A percentile compares a stretch with the other conserved stretches of the same genome.
These are phyloP conservation scores for Stenotaenia linearis DNA, from an alignment of 2,888 invertebrate species.

Conservation along the genomic window DNA sequence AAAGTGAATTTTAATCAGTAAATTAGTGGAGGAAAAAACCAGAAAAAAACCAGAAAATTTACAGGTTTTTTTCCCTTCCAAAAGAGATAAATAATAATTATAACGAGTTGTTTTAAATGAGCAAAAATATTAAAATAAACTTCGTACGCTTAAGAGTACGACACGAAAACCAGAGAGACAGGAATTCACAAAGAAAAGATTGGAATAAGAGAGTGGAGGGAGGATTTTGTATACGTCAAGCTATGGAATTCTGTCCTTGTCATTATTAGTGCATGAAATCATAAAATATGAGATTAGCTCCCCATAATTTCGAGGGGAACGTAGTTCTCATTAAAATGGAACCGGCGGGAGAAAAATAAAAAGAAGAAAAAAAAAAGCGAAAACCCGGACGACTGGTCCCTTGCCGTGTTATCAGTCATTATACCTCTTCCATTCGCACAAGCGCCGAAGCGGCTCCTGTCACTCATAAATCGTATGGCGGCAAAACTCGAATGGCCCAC, in stretches of 20 bases:
- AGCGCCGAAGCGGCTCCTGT: not conserved
- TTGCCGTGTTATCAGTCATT: slow-evolving; percentile 31
- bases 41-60: not conserved
- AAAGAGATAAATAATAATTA: not conserved
- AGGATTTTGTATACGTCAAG: slow-evolving; percentile 3
- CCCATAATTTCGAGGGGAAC: slow-evolving; percentile 29
- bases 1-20: not conserved
- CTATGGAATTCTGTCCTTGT: slow-evolving; percentile 28
- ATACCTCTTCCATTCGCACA: slow-evolving; percentile 12
- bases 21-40: not conserved
- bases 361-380: not conserved
- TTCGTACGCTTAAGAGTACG: not conserved
- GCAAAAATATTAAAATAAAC: not conserved
- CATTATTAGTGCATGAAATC: slow-evolving; percentile 33
- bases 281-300: slow-evolving; percentile 31
- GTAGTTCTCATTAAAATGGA: slow-evolving; percentile 31
- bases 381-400: not conserved
- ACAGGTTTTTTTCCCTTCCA: not conserved
- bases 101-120: not conserved
- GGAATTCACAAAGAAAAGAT: not conserved
- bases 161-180: not conserved
- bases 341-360: not conserved
- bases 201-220: not conserved
- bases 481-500: not conserved
- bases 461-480: slow-evolving; percentile 30